phyloP scores from a whole-genome alignment of 1,140 invertebrate species.

The Rhagoletis zephyria region DNA sequence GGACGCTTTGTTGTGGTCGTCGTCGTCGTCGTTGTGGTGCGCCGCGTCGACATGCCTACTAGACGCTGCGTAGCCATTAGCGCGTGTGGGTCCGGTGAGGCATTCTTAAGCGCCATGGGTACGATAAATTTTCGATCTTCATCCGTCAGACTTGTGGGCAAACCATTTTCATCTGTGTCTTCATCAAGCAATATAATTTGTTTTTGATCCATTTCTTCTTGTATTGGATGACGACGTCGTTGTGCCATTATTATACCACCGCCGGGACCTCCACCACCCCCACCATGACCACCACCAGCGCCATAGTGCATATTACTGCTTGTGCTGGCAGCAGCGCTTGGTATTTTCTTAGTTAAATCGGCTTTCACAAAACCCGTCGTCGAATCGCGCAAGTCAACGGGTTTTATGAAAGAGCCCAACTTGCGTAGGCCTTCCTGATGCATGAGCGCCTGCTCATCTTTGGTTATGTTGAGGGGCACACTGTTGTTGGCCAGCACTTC shows the following conservation, averaged over 20 bases:
- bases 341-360: conserved; percentile 66
- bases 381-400: conserved; percentile 68
- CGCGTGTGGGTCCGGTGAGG: conserved; percentile 63
- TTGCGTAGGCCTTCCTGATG: conserved; percentile 70
- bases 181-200: conserved; percentile 71
- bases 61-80: conserved; percentile 40
- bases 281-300: not conserved
- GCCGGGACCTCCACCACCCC: not conserved
- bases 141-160: conserved; percentile 67
- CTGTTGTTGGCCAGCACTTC: conserved; percentile 70
- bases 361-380: conserved; percentile 68
- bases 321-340: conserved; percentile 55
- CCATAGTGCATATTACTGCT: not conserved
- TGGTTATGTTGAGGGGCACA: conserved; percentile 69
- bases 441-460: conserved; percentile 70
- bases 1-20: conserved; percentile 55
- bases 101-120: conserved; percentile 71
- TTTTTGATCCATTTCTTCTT: conserved; percentile 72
- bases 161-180: conserved; percentile 68
- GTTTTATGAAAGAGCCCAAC: conserved; percentile 71
- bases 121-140: conserved; percentile 72
- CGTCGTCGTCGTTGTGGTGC: conserved; percentile 56
- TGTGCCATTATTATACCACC: conserved; percentile 56
- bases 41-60: conserved; percentile 16
- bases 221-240: conserved; percentile 66